A percentile compares a stretch with the other conserved stretches of the same genome.
phyloP scores from a whole-genome alignment of 2,113 vertebrate genomes.

The Barnardius zonarius region DNA sequence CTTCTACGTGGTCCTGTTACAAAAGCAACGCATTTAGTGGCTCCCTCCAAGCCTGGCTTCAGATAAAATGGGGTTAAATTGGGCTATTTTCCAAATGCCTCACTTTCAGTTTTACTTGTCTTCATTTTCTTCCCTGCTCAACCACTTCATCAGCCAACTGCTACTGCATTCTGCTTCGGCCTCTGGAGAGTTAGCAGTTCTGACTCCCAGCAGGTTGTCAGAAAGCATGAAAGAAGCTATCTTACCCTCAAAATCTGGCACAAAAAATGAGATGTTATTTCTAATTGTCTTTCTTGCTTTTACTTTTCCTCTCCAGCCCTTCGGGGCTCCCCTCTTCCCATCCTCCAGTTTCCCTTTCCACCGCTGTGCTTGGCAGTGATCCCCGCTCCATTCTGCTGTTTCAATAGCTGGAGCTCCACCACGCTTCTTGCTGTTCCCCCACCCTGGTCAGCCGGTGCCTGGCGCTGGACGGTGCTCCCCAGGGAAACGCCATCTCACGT shows the following conservation, averaged over 20 bases:
- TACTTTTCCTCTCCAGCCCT: background rate
- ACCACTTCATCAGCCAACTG: conserved; percentile 41
- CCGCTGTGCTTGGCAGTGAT: background rate
- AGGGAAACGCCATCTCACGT: accelerated
- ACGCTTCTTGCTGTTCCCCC: background rate
- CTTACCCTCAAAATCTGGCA: background rate
- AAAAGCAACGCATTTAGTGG: background rate
- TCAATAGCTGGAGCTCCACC: background rate
- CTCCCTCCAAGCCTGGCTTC: background rate
- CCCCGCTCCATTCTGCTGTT: background rate
- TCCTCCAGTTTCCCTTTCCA: background rate
- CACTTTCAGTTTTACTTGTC: conserved; percentile 23
- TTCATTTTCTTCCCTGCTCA: conserved; percentile 31
- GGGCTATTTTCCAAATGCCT: conserved; percentile 12
- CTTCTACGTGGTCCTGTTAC: background rate
- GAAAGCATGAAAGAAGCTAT: background rate
- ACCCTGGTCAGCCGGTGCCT: accelerated
- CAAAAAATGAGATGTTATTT: background rate
- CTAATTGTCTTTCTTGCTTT: background rate
- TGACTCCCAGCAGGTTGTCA: conserved; percentile 12
- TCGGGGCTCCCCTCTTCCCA: background rate
- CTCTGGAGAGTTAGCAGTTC: background rate
- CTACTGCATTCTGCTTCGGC: background rate
- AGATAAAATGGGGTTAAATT: background rate
- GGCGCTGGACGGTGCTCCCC: accelerated